Evolutionary conservation across 2,797 vertebrate species (phyloP).

Genomic region (Sebastes itinus): DNA sequence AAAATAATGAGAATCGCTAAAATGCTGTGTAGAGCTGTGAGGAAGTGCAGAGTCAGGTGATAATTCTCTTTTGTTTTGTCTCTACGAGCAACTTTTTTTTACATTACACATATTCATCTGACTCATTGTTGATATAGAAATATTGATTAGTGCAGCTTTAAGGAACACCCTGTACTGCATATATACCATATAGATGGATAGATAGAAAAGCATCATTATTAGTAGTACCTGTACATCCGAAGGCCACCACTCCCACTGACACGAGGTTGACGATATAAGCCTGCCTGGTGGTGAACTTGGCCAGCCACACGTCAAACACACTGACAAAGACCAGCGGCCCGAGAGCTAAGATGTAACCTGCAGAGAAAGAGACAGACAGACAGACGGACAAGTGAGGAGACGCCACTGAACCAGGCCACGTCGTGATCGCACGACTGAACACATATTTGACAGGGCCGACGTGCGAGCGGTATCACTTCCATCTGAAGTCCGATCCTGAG

Average conservation of each 20-base stretch:
- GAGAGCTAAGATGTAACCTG: constrained; percentile 94
- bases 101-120: no score
- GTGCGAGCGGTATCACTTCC: not conserved
- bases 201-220: not conserved
- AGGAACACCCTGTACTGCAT: not conserved
- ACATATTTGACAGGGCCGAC: constrained; percentile 14
- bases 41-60: no score
- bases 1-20: not conserved
- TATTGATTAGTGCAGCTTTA: not conserved
- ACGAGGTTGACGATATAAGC: constrained; percentile 93
- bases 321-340: constrained; percentile 94
- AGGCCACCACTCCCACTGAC: constrained; percentile 94
- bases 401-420: not conserved
- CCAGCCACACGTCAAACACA: constrained; percentile 94
- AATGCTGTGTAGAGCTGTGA: not conserved
- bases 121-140: not conserved
- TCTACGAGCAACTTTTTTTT: no score
- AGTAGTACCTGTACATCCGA: constrained; percentile 94
- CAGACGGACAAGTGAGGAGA: not conserved
- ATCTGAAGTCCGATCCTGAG: constrained; percentile 11
- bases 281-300: constrained; percentile 89
- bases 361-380: not conserved
- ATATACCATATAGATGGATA: not conserved
- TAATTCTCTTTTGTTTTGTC: no score
- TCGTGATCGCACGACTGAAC: constrained; percentile 8